Conservation (phyloP, 2,113 vertebrate genomes). For the Onychostruthus taczanowskii region DNA sequence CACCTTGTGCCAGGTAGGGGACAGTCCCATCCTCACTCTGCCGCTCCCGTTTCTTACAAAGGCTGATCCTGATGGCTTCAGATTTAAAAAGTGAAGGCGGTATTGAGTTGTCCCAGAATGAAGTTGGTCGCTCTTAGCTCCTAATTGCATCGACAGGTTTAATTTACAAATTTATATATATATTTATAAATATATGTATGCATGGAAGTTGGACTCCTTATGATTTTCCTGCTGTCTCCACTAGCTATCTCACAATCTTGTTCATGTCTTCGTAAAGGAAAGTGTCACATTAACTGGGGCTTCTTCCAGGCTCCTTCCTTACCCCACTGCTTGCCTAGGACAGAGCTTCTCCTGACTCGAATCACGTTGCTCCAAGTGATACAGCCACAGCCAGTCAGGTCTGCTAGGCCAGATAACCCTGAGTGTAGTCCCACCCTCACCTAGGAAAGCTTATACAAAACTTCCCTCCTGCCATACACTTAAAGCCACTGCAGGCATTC, state of each 20-base stretch:
- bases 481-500: not conserved
- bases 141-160: not conserved
- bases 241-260: not conserved
- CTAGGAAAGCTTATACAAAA: not conserved
- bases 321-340: not conserved
- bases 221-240: not conserved
- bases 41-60: not conserved
- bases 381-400: not conserved
- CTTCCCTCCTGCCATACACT: not conserved
- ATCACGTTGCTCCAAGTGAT: not conserved
- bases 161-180: not conserved
- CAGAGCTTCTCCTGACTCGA: not conserved
- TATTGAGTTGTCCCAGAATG: not conserved
- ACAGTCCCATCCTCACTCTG: not conserved
- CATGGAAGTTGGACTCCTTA: not conserved
- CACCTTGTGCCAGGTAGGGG: conserved; percentile 86
- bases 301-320: not conserved
- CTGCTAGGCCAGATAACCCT: not conserved
- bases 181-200: not conserved
- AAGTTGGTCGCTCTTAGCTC: not conserved
- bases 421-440: not conserved
- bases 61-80: not conserved
- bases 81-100: not conserved
- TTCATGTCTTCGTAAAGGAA: not conserved
- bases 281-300: not conserved